A percentile compares a stretch with the other conserved stretches of the same genome.
phyloP scores from a whole-genome alignment of 2,797 vertebrate genomes.

The Limosa lapponica region DNA sequence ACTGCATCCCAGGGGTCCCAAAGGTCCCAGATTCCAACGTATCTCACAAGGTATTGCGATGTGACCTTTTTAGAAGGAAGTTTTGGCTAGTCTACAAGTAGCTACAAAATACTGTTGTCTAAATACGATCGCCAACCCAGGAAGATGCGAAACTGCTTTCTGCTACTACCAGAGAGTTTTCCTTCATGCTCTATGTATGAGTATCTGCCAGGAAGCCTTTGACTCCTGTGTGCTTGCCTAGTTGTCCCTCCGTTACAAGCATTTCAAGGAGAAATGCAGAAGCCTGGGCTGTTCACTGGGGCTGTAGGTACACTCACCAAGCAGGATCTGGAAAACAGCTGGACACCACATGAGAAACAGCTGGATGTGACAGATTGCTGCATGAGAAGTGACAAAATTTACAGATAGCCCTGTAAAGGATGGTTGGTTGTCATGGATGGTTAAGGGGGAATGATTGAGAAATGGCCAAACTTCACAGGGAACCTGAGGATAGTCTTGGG shows the following conservation, averaged over 20 bases:
- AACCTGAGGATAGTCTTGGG: background rate
- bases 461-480: background rate
- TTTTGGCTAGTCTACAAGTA: background rate
- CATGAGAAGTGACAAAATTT: background rate
- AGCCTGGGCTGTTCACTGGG: background rate
- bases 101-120: background rate
- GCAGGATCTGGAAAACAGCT: background rate
- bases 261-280: background rate
- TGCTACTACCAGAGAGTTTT: background rate
- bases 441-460: background rate
- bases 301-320: background rate
- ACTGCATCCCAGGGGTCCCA: background rate
- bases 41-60: background rate
- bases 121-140: background rate
- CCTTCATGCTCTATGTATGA: background rate
- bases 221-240: background rate
- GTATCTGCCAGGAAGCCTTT: background rate
- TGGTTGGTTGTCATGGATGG: background rate
- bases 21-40: background rate
- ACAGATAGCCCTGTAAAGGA: background rate
- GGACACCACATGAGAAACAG: background rate
- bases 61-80: background rate
- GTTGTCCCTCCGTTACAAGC: background rate
- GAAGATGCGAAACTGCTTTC: background rate
- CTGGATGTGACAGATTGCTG: background rate